Conservation (phyloP, 2,888 invertebrate species). For the Melanostoma mellinum region DNA sequence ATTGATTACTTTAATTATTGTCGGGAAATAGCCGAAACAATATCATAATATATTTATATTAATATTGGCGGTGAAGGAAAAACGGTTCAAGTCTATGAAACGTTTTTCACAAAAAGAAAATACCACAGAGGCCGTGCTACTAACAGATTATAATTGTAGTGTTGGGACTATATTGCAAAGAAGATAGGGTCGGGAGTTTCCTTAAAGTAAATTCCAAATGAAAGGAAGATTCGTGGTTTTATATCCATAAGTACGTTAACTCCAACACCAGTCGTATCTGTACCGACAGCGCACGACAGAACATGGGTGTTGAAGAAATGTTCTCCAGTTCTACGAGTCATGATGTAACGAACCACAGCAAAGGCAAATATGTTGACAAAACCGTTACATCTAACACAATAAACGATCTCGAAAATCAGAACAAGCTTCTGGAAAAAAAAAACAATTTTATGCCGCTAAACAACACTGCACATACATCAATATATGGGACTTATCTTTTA, state of each 20-base stretch:
- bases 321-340: neutral
- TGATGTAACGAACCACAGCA: too few species aligned
- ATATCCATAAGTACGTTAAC: neutral
- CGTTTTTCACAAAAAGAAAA: neutral
- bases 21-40: neutral
- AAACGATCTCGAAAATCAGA: too few species aligned
- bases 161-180: slow-evolving; percentile 9
- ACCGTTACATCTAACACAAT: too few species aligned
- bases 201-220: slow-evolving; percentile 25
- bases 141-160: slow-evolving; percentile 1
- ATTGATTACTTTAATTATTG: neutral
- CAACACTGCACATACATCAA: neutral
- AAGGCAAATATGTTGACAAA: too few species aligned
- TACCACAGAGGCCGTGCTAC: slow-evolving; percentile 2
- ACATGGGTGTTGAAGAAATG: neutral
- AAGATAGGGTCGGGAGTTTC: too few species aligned
- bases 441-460: neutral
- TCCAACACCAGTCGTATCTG: neutral
- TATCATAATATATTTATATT: neutral
- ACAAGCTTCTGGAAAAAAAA: neutral
- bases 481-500: neutral
- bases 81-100: too few species aligned
- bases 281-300: neutral
- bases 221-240: slow-evolving; percentile 5
- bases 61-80: neutral